Conservation (phyloP, 1,140 invertebrate species). For the Rhopalosiphum maidis region DNA sequence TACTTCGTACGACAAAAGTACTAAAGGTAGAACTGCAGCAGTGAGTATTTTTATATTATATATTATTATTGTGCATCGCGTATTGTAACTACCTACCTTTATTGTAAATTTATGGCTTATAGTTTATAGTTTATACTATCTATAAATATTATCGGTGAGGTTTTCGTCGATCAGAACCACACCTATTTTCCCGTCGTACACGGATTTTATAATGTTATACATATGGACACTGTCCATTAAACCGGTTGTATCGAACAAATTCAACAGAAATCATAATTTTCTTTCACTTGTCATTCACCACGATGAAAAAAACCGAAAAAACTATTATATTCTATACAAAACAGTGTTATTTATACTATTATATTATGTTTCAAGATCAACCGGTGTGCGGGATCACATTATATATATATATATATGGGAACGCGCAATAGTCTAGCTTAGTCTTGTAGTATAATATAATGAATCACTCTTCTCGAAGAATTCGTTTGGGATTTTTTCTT, state of each 20-base stretch:
- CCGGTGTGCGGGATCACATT: neutral
- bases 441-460: neutral
- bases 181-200: neutral
- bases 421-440: neutral
- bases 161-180: neutral
- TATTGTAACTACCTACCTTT: neutral
- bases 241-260: slow-evolving; percentile 25
- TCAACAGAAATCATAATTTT: slow-evolving; percentile 38
- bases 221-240: neutral
- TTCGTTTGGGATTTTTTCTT: neutral
- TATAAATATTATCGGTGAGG: neutral
- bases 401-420: neutral
- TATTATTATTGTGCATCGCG: neutral
- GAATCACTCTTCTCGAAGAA: neutral
- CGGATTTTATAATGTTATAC: neutral
- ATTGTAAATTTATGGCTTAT: neutral
- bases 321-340: neutral
- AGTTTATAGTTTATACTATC: neutral
- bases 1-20: neutral
- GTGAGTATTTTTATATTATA: neutral
- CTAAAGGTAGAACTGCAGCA: neutral
- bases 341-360: slow-evolving; percentile 21
- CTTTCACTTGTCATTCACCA: neutral
- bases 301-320: neutral
- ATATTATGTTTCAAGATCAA: slow-evolving; percentile 5